phyloP scores from a whole-genome alignment of 2,113 vertebrate species.

The Australoheros scitulus region DNA sequence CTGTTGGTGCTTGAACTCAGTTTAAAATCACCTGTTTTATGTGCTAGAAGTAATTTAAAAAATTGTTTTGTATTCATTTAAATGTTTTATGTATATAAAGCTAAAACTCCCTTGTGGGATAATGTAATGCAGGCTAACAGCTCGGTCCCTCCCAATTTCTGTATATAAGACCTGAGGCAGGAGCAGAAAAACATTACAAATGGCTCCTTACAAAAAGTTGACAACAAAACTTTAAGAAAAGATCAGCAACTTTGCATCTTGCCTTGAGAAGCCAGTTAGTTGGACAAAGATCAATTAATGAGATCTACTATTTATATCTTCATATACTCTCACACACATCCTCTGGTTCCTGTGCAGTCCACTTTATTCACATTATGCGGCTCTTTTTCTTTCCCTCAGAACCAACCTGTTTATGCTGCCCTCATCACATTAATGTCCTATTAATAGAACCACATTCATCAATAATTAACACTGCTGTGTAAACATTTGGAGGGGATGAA shows the following conservation, averaged over 20 bases:
- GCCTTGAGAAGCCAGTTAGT: background rate
- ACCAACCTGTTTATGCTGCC: constrained; percentile 43
- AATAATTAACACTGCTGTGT: constrained; percentile 62
- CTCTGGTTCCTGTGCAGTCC: background rate
- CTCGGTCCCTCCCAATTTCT: rapidly evolving
- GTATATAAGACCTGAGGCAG: background rate
- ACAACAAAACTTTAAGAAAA: background rate
- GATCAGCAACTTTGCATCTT: background rate
- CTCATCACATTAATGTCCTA: constrained; percentile 60
- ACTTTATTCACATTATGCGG: constrained; percentile 30
- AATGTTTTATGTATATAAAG: background rate
- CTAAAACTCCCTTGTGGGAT: background rate
- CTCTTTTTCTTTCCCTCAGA: constrained; percentile 41
- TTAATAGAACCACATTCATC: constrained; percentile 57
- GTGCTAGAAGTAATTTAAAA: no score
- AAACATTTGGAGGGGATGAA: constrained; percentile 61
- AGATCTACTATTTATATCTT: background rate
- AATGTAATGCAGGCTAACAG: background rate
- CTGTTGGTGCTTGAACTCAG: no score
- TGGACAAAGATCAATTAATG: background rate
- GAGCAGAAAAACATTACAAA: no score
- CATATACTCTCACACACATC: background rate
- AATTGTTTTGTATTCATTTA: background rate
- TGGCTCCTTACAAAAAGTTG: background rate
- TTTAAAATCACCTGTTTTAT: no score